phyloP scores from a whole-genome alignment of 2,113 vertebrate species.

The Cryptoleucopteryx plumbea region DNA sequence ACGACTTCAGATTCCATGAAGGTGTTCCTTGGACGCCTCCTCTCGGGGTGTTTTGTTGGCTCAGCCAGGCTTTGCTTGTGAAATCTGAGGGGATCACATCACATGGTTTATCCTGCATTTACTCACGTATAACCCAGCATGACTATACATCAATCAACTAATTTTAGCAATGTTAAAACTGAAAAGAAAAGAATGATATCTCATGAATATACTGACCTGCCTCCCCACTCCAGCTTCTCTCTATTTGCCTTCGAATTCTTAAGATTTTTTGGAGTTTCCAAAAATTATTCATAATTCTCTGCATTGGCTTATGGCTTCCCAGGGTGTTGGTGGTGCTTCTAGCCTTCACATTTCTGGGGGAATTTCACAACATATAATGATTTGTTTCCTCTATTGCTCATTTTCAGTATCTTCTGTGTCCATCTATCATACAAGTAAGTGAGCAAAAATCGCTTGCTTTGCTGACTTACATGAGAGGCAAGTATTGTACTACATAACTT shows the following conservation, averaged over 20 bases:
- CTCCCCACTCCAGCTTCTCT: background rate
- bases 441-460: background rate
- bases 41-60: conserved; percentile 35
- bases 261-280: background rate
- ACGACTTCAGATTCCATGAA: conserved; percentile 30
- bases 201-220: background rate
- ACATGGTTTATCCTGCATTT: conserved; percentile 54
- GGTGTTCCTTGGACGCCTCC: conserved; percentile 7
- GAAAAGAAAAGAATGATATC: conserved; percentile 45
- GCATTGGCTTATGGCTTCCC: background rate
- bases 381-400: background rate
- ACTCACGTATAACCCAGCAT: conserved; percentile 62
- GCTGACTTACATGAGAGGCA: background rate
- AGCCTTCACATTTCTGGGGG: background rate
- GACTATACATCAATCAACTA: conserved; percentile 64
- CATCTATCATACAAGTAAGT: background rate
- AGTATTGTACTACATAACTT: background rate
- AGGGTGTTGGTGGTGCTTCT: background rate
- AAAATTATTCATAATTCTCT: background rate
- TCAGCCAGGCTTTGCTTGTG: conserved; percentile 44
- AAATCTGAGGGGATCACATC: conserved; percentile 60
- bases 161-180: conserved; percentile 61
- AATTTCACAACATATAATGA: background rate
- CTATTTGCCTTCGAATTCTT: background rate
- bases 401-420: background rate